Conservation (phyloP, 2,113 vertebrate species). For the Chaetops frenatus region DNA sequence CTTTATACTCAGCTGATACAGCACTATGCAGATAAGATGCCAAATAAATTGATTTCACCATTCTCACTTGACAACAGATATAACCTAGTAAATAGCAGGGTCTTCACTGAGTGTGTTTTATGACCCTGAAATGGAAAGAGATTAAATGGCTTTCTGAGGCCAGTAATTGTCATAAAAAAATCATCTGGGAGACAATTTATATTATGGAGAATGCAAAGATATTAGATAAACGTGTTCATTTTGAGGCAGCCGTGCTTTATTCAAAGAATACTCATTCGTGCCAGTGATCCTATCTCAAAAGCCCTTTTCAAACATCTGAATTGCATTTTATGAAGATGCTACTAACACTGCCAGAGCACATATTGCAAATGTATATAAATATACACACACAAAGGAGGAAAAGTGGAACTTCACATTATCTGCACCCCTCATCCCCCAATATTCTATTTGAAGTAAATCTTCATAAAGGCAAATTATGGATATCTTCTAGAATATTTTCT, state of each 20-base stretch:
- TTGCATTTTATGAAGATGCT: neutral
- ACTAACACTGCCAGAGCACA: neutral
- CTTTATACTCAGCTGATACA: neutral
- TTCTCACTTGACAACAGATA: neutral
- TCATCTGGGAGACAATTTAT: neutral
- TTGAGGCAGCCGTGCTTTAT: neutral
- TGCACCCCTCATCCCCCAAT: fast-evolving
- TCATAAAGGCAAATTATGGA: neutral
- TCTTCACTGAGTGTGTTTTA: neutral
- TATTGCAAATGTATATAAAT: neutral
- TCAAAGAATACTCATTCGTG: neutral
- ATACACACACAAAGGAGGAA: neutral
- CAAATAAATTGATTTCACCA: neutral
- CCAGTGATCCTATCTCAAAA: neutral
- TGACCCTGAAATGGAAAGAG: neutral
- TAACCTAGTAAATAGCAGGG: neutral
- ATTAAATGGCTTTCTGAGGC: neutral
- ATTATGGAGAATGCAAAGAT: neutral
- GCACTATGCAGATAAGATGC: neutral
- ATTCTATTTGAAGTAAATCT: neutral
- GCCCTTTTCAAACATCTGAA: neutral
- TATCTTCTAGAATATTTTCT: neutral
- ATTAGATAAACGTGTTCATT: neutral
- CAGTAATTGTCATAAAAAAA: neutral
- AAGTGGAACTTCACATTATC: neutral